phyloP scores from a whole-genome alignment of 2,888 invertebrate genomes.

The Drosophila stalkeri region DNA sequence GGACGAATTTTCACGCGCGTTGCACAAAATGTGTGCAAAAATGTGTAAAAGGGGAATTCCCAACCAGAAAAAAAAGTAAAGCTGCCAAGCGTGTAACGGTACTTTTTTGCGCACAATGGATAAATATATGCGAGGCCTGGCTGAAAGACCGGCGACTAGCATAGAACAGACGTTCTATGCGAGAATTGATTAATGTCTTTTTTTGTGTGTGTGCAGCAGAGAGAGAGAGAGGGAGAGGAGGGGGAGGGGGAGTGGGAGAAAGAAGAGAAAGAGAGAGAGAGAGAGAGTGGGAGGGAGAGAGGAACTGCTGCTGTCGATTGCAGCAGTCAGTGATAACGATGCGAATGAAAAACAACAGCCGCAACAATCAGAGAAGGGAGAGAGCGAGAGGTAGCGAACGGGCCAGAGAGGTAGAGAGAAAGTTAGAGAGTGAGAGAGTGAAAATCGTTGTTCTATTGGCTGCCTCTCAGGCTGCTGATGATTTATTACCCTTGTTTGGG shows the following conservation, averaged over 20 bases:
- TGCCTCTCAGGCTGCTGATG: slow-evolving; percentile 51
- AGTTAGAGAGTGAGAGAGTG: neutral
- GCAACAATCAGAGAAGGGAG: slow-evolving; percentile 1
- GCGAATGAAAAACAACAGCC: slow-evolving; percentile 46
- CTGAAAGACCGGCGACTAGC: slow-evolving; percentile 38
- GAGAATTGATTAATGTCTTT: slow-evolving; percentile 79
- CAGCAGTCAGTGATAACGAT: slow-evolving; percentile 78
- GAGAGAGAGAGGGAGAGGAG: neutral
- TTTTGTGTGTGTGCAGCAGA: slow-evolving; percentile 49
- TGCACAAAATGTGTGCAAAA: slow-evolving; percentile 73
- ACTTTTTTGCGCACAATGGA: slow-evolving; percentile 52
- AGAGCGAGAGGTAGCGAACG: neutral
- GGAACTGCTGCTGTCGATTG: slow-evolving; percentile 66
- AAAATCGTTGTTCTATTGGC: slow-evolving; percentile 20
- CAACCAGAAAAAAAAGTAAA: neutral
- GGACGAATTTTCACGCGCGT: slow-evolving; percentile 79
- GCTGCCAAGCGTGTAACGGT: slow-evolving; percentile 69
- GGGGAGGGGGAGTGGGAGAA: neutral
- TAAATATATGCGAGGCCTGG: slow-evolving; percentile 39
- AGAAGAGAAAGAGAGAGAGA: neutral
- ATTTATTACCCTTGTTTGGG: slow-evolving; percentile 77
- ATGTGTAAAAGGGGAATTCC: slow-evolving; percentile 29
- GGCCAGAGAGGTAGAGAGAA: neutral
- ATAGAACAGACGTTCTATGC: slow-evolving; percentile 50
- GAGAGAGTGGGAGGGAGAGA: neutral